These are phyloP conservation scores for Stomorhina lunata DNA, from an alignment of 2,888 invertebrate genomes.

Conservation along the genomic window DNA sequence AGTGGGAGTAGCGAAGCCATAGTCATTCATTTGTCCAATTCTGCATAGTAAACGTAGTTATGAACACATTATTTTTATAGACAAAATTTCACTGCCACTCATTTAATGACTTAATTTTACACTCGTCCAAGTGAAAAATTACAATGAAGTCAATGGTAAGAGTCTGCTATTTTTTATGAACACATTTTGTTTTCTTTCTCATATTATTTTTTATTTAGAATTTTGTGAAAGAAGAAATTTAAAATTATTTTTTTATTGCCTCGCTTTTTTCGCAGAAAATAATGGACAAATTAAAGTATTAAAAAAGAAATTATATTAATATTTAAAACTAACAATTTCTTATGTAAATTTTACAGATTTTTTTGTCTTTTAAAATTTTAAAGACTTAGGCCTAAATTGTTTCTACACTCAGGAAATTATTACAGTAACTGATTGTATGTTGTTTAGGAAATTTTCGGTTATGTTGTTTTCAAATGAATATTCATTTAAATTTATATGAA, in stretches of 20 bases:
- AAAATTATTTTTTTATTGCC: slow-evolving; percentile 13
- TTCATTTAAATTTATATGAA: too few species aligned
- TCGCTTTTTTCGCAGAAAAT: not conserved
- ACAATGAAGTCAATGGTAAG: slow-evolving; percentile 71
- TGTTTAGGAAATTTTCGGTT: too few species aligned
- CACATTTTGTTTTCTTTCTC: slow-evolving; percentile 15
- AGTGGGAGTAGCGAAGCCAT: not conserved
- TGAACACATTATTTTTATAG: slow-evolving; percentile 63
- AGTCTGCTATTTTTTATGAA: slow-evolving; percentile 51
- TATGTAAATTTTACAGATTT: too few species aligned
- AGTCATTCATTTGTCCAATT: slow-evolving; percentile 41
- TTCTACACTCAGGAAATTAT: too few species aligned
- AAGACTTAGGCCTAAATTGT: too few species aligned
- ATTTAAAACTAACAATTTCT: too few species aligned
- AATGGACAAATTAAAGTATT: too few species aligned
- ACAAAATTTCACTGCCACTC: slow-evolving; percentile 69
- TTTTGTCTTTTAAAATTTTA: too few species aligned
- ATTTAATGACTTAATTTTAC: slow-evolving; percentile 79
- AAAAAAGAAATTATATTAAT: too few species aligned
- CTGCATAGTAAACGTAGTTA: slow-evolving; percentile 47
- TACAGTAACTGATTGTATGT: too few species aligned
- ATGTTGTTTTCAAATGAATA: too few species aligned
- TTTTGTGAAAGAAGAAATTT: slow-evolving; percentile 22
- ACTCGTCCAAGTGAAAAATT: slow-evolving; percentile 80
- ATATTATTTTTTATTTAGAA: slow-evolving; percentile 26